Evolutionary conservation across 1,140 invertebrate species (phyloP), one percentile per base, ranked within the genome.

Genomic region (Formica exsecta): DNA sequence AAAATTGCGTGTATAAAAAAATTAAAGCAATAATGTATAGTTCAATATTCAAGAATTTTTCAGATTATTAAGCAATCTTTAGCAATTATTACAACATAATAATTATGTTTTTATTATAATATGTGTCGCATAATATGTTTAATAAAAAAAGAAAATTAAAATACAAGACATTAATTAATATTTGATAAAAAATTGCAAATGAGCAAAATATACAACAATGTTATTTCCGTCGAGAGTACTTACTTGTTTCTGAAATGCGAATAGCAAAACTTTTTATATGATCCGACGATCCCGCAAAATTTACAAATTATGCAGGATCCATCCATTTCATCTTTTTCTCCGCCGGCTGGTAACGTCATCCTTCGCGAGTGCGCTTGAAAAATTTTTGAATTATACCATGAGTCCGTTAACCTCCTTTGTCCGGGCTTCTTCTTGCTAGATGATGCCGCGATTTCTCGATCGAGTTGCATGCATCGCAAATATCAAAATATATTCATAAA

Each of bases 381-480:
- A 73, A 81, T 73, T 81, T 81, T 73, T 57, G 19, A 61, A 81
- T 80, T 80, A 80, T 80, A 81, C 79, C 25, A 25, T 13, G 16
- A 81, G 36, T 81, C 8, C 13, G 25, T 80, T 57, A 77, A 36
- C 29, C 22, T 38, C 57, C 25, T 59, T 81, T 29, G 22, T 59
- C 9, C 51, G 13, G 9, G 22, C 16, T n/a, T 59, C 48, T 51
- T 2, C 25, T 32, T 51, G 36, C 9, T 38, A 68, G 22, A 36
- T 38, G n/a, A 83, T 70, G 44, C 19, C 51, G 44, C 48, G 51
- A 59, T 80, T 41, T 41, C 36, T 25, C 65, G 36, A 80, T 70
- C 64, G 36, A 44, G 22, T 62, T 48, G 7, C 54, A 48, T 74
- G 38, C 68, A 61, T 73, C 13, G 38, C 41, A 29, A 83, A 48